Evolutionary conservation across 2,113 vertebrate species (phyloP), one percentile per base, ranked within the genome.

Genomic region (Tachysurus fulvidraco): DNA sequence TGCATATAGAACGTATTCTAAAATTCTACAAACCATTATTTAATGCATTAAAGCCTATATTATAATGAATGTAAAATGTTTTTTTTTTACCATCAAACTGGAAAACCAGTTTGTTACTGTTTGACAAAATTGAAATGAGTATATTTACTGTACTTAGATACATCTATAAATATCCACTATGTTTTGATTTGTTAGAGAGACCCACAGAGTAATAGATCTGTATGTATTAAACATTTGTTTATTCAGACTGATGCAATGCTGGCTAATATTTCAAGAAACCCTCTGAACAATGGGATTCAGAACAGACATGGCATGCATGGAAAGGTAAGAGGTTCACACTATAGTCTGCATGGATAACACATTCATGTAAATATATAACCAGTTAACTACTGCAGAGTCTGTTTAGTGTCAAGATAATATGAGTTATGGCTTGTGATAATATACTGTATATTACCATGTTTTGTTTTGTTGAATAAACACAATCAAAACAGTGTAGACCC

Each of bases 201-300:
- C 50, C 64, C 16, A 83, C 36, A 16, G 19, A 83, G 25, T 60
- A 23, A 59, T 57, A 19, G n/a, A 57, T 57, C n/a, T 78, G 23
- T 14, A 30, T 79, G 52, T 55, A 19, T 36, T 84, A 21, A 60
- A 76, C 4, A 19, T 60, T 62, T 85, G 46, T 50, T 55, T 55
- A 50, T 65, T 82, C 36, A 82, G 57, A 76, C 28, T 60, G 28
- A 89, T 94, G 93, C 14, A 87, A 95, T 95, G 94, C 85, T 92
- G 84, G 88, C 93, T 4, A 91, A 91, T 85, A 16, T 86, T 84
- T 89, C 74, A 41, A 67, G 59, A 12, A 88, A 87, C 52, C 74
- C 77, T 55, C 7, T 91, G 71, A 88, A 44, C 50, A 81, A 86
- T 46, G 86, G 36, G 28, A 28, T 86, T 55, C 55, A 50, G 77